Conservation (phyloP, 2,113 vertebrate genomes). For the Brachyhypopomus gauderio region DNA sequence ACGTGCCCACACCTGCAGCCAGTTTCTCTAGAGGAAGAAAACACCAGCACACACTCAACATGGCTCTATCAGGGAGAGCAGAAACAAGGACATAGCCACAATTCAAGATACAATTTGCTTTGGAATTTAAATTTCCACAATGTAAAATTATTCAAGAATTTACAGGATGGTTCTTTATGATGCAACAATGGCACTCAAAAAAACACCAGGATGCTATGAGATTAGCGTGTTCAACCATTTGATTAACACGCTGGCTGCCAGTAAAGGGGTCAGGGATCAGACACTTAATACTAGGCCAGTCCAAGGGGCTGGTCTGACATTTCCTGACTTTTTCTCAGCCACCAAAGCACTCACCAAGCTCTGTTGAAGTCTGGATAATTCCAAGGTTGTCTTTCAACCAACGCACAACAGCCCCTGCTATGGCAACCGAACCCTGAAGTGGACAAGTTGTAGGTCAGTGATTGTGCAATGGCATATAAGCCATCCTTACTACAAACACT, state of each 20-base stretch:
- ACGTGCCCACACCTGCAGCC: conserved; percentile 87
- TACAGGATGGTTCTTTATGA: no score
- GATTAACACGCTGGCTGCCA: neutral
- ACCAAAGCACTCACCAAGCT: conserved; percentile 80
- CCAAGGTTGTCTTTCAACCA: conserved; percentile 97
- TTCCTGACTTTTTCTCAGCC: neutral
- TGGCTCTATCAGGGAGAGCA: neutral
- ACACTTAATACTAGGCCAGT: neutral
- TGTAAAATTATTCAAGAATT: neutral
- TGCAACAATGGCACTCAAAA: neutral
- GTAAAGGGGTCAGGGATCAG: neutral
- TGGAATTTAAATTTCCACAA: neutral
- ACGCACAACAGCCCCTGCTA: conserved; percentile 91
- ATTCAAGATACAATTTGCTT: no score
- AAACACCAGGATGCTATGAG: neutral
- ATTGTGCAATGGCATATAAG: neutral
- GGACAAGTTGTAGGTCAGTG: neutral
- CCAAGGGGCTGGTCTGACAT: neutral
- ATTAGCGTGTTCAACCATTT: neutral
- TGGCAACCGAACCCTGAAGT: conserved; percentile 92
- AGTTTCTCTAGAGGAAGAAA: conserved; percentile 80
- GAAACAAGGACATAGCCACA: neutral
- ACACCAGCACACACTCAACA: neutral
- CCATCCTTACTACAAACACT: neutral
- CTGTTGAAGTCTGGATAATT: conserved; percentile 81